Evolutionary conservation across 2,888 invertebrate genomes (phyloP).

Genomic region (Tanytarsus gracilentus): DNA sequence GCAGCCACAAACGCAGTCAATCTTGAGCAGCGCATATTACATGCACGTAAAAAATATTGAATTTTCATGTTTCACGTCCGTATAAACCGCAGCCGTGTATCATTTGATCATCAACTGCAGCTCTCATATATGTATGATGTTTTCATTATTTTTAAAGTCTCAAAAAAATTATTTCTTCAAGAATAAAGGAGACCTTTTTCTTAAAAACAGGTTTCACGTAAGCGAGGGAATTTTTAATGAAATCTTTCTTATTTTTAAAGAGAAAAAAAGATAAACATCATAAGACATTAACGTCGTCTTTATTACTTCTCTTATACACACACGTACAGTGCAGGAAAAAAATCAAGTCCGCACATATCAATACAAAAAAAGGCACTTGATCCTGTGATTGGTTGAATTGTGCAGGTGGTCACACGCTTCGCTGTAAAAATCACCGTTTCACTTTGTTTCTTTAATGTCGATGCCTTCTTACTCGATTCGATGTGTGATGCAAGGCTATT

Average conservation of each 20-base stretch:
- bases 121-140: neutral
- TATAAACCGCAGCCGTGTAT: neutral
- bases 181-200: neutral
- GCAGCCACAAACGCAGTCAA: no score
- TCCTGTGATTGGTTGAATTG: conserved; percentile 21
- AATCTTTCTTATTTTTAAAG: conserved; percentile 1
- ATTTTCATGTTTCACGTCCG: neutral
- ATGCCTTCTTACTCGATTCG: neutral
- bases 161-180: neutral
- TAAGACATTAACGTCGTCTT: conserved; percentile 16
- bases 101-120: neutral
- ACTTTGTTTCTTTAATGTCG: conserved; percentile 1
- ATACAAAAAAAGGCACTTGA: conserved; percentile 16
- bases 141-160: neutral
- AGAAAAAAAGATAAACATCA: neutral
- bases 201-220: neutral
- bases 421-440: conserved; percentile 23
- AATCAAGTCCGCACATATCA: conserved; percentile 12
- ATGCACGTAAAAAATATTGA: neutral
- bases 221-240: no score
- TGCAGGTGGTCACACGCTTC: conserved; percentile 27
- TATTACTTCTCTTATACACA: neutral
- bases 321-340: neutral
- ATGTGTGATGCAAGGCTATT: no score
- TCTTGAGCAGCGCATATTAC: no score